Conservation (phyloP, 2,113 vertebrate genomes). For the Gavialis gangeticus region DNA sequence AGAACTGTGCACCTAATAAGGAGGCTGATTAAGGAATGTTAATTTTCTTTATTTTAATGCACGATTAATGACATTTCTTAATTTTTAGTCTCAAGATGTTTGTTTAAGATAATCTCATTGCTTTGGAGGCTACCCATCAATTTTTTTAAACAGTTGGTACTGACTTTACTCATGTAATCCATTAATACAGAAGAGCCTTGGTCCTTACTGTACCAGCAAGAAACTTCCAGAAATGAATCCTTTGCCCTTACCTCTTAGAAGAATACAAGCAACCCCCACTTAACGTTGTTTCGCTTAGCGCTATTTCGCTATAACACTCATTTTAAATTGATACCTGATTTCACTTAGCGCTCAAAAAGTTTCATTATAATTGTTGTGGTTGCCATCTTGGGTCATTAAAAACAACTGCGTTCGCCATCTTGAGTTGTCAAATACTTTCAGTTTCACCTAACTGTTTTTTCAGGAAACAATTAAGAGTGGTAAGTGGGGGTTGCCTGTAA, state of each 20-base stretch:
- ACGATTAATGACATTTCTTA: background rate
- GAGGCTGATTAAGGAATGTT: background rate
- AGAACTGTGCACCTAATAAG: background rate
- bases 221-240: background rate
- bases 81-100: background rate
- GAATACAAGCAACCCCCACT: background rate
- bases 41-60: background rate
- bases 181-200: background rate
- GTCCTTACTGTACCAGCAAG: background rate
- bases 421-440: too few species aligned
- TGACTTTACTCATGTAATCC: background rate
- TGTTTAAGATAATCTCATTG: background rate
- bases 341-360: too few species aligned
- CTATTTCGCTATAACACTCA: too few species aligned
- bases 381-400: too few species aligned
- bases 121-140: background rate
- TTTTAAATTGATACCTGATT: too few species aligned
- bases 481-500: too few species aligned
- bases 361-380: too few species aligned
- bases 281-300: too few species aligned
- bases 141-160: background rate
- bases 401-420: too few species aligned
- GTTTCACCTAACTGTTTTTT: too few species aligned
- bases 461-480: too few species aligned
- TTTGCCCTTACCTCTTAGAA: background rate